Evolutionary conservation across 2,888 invertebrate species (phyloP).

Genomic region (Epiblema foenella): DNA sequence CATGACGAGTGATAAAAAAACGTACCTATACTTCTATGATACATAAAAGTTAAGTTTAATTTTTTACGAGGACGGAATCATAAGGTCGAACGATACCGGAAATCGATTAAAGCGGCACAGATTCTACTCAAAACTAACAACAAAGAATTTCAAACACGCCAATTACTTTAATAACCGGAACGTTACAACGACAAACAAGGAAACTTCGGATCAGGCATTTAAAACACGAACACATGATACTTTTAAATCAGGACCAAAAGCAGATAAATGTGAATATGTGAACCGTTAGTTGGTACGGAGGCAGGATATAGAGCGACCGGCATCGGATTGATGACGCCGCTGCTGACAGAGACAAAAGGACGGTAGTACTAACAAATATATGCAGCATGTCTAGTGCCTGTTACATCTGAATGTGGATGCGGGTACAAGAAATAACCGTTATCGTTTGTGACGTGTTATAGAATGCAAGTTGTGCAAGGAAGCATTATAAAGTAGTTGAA

Average conservation of each 20-base stretch:
- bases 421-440: slow-evolving; percentile 9
- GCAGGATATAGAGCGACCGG: slow-evolving; percentile 49
- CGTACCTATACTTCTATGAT: slow-evolving; percentile 12
- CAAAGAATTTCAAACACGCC: slow-evolving; percentile 35
- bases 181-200: slow-evolving; percentile 35
- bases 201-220: slow-evolving; percentile 33
- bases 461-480: not conserved
- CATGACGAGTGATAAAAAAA: not conserved
- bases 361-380: slow-evolving; percentile 56
- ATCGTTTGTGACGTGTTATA: slow-evolving; percentile 8
- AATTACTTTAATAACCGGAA: slow-evolving; percentile 41
- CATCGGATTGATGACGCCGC: slow-evolving; percentile 49
- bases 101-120: slow-evolving; percentile 37
- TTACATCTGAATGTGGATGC: slow-evolving; percentile 37
- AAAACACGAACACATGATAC: slow-evolving; percentile 44
- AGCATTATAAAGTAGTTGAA: not conserved
- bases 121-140: slow-evolving; percentile 22
- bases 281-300: slow-evolving; percentile 41
- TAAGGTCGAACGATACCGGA: slow-evolving; percentile 37
- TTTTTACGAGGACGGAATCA: slow-evolving; percentile 24
- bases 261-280: slow-evolving; percentile 42
- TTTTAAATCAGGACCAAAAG: slow-evolving; percentile 44
- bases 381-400: slow-evolving; percentile 19
- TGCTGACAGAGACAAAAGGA: slow-evolving; percentile 51
- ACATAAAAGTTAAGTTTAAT: slow-evolving; percentile 18